These are phyloP conservation scores for Diorhabda carinulata DNA, from an alignment of 1,140 invertebrate genomes.

Conservation along the genomic window DNA sequence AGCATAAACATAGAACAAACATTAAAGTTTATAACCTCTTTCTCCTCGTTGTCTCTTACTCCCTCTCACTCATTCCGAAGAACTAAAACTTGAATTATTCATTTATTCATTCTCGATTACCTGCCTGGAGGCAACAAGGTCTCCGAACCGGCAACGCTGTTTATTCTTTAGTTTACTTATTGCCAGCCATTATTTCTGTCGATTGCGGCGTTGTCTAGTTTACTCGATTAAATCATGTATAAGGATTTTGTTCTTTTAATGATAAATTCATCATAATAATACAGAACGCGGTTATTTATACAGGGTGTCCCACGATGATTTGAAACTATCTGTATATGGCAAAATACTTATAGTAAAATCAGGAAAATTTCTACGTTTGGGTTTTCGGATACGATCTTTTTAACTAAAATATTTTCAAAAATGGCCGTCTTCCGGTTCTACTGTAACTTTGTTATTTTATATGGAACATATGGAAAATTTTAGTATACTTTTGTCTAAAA, in stretches of 20 bases:
- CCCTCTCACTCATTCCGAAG: background rate
- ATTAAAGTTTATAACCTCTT: background rate
- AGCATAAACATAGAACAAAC: constrained; percentile 2
- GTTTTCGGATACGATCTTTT: no score
- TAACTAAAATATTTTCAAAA: no score
- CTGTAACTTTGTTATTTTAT: no score
- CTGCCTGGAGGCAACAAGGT: background rate
- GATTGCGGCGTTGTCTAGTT: background rate
- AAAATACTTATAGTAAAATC: no score
- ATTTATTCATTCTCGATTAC: background rate
- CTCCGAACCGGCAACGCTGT: background rate
- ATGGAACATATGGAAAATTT: no score
- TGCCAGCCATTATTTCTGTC: background rate
- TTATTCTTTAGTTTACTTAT: background rate
- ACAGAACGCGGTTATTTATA: no score
- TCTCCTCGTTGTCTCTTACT: background rate
- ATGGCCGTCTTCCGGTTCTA: no score
- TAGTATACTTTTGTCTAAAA: no score
- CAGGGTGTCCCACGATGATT: no score
- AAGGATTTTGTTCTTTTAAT: background rate
- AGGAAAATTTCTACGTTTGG: no score
- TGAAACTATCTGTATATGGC: no score
- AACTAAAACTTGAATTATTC: background rate
- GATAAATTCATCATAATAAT: background rate
- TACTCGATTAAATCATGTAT: background rate